Conservation (phyloP, 2,888 invertebrate species). For the Sthenelais limicola region DNA sequence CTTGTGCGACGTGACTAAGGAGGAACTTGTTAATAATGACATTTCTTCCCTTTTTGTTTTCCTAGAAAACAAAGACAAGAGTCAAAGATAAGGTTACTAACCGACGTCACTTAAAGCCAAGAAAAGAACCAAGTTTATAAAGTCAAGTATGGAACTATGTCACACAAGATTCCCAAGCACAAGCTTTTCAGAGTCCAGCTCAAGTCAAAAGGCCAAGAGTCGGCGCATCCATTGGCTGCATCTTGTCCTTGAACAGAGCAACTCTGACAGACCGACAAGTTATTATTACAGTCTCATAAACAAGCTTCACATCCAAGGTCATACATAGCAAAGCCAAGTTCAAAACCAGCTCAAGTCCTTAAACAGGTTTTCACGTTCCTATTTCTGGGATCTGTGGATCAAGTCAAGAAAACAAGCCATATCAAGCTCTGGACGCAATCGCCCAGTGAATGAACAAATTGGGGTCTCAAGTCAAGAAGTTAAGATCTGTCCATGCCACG, state of each 20-base stretch:
- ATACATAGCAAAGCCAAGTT: conserved; percentile 30
- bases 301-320: conserved; percentile 29
- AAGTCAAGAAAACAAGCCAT: conserved; percentile 19
- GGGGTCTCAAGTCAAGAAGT: not conserved
- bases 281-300: conserved; percentile 14
- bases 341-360: conserved; percentile 8
- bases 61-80: conserved; percentile 44
- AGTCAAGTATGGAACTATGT: not conserved
- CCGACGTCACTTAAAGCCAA: conserved; percentile 43
- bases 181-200: conserved; percentile 13
- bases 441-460: not conserved
- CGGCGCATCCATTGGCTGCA: conserved; percentile 22
- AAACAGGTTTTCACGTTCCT: conserved; percentile 23
- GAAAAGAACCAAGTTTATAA: conserved; percentile 13
- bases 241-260: conserved; percentile 12
- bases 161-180: conserved; percentile 18
- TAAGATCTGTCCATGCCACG: not conserved
- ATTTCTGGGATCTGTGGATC: conserved; percentile 25
- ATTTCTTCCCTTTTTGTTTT: conserved; percentile 42
- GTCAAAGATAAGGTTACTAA: conserved; percentile 46
- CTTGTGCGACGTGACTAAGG: too few species aligned
- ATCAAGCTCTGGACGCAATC: conserved; percentile 11
- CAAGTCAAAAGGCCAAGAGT: conserved; percentile 23
- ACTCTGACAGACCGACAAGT: conserved; percentile 2
- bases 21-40: conserved; percentile 4